Percentiles rank a stretch among this genome's conserved stretches.
Evolutionary conservation across 2,888 invertebrate genomes (phyloP).

Genomic region (Ichneumoninae sp.): DNA sequence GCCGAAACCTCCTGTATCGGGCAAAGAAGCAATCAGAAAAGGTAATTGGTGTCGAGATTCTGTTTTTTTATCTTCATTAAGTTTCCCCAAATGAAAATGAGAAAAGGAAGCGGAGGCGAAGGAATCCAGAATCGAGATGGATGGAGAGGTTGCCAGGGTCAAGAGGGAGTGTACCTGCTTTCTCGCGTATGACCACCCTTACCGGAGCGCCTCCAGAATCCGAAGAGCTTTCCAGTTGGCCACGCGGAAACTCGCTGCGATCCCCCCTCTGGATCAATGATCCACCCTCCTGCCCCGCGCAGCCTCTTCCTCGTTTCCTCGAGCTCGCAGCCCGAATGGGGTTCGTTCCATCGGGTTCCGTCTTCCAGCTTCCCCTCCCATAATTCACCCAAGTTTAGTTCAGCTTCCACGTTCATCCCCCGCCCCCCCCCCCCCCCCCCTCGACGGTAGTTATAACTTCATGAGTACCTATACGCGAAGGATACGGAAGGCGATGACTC

Average conservation of each 20-base stretch:
- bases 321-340: constrained; percentile 15
- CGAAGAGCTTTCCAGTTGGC: constrained; percentile 51
- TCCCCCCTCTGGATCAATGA: constrained; percentile 53
- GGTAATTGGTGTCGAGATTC: background rate
- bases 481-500: constrained; percentile 27
- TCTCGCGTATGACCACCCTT: constrained; percentile 31
- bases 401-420: constrained; percentile 44
- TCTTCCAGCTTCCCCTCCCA: constrained; percentile 49
- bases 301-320: constrained; percentile 32
- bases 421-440: constrained; percentile 37
- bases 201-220: constrained; percentile 23
- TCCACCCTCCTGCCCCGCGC: constrained; percentile 51
- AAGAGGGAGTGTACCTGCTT: constrained; percentile 16
- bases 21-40: background rate
- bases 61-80: constrained; percentile 8
- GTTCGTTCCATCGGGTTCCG: constrained; percentile 38
- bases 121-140: constrained; percentile 31
- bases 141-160: constrained; percentile 22
- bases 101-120: constrained; percentile 20
- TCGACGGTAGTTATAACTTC: constrained; percentile 57
- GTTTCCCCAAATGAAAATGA: constrained; percentile 45
- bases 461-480: constrained; percentile 48
- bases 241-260: constrained; percentile 47
- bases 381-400: constrained; percentile 66
- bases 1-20: background rate